Evolutionary conservation across 1,140 invertebrate species (phyloP).

Genomic region (Drosophila bocki): DNA sequence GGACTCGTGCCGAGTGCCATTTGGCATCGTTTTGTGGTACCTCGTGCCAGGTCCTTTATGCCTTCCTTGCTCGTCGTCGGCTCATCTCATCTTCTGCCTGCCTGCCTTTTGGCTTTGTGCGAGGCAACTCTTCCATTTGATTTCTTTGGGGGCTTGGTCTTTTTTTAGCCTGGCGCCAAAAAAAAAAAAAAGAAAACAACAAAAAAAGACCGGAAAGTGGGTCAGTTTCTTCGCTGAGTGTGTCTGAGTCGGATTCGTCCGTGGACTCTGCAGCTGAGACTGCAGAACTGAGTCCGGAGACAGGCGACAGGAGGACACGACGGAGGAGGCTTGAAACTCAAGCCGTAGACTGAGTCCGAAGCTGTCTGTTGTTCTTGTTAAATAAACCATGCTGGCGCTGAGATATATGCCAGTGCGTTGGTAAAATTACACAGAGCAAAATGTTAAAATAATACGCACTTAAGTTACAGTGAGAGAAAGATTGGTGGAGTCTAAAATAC

Average conservation of each 20-base stretch:
- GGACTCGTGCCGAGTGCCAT: slow-evolving; percentile 10
- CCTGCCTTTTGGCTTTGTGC: slow-evolving; percentile 45
- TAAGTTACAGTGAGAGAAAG: neutral
- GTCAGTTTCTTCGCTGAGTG: slow-evolving; percentile 63
- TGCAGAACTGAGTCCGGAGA: slow-evolving; percentile 10
- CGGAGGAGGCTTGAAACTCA: slow-evolving; percentile 18
- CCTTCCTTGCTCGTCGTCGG: slow-evolving; percentile 19
- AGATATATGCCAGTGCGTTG: slow-evolving; percentile 21
- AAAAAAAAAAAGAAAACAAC: too few species aligned
- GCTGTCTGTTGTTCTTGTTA: slow-evolving; percentile 74
- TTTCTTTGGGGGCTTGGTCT: slow-evolving; percentile 60
- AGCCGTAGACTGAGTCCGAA: slow-evolving; percentile 15
- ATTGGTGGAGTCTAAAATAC: neutral
- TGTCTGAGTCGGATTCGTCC: slow-evolving; percentile 32
- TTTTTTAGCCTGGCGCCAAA: slow-evolving; percentile 48
- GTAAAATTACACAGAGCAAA: slow-evolving; percentile 19
- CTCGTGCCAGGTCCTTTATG: slow-evolving; percentile 23
- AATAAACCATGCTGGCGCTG: slow-evolving; percentile 69
- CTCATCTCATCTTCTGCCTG: slow-evolving; percentile 19
- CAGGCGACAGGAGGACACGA: neutral
- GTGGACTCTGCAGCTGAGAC: slow-evolving; percentile 26
- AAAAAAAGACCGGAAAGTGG: slow-evolving; percentile 64
- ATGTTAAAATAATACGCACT: slow-evolving; percentile 20
- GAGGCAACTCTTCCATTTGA: slow-evolving; percentile 76
- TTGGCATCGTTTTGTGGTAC: neutral